Percentiles rank a stretch among this genome's conserved stretches.
Evolutionary conservation across 2,797 vertebrate species (phyloP).

Genomic region (Sphaeramia orbicularis): DNA sequence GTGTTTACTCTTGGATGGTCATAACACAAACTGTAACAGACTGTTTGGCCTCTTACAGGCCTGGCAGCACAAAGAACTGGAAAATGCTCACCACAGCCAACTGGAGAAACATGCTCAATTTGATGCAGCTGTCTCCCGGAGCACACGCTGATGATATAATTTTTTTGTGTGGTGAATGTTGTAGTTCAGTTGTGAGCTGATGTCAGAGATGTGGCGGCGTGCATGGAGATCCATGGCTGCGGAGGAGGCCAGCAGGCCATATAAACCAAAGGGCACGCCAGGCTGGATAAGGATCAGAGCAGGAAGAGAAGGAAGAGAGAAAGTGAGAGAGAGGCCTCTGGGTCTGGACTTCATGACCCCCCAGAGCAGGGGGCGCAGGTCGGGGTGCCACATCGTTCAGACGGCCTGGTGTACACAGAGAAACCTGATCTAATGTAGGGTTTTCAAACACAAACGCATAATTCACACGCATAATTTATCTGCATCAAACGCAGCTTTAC

Average conservation of each 20-base stretch:
- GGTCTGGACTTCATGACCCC: slow-evolving; percentile 66
- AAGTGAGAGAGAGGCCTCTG: slow-evolving; percentile 66
- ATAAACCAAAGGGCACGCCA: slow-evolving; percentile 85
- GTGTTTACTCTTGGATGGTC: slow-evolving; percentile 38
- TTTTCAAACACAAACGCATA: slow-evolving; percentile 34
- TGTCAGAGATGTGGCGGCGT: slow-evolving; percentile 42
- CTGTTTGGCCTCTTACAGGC: slow-evolving; percentile 32
- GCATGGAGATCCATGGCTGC: slow-evolving; percentile 32
- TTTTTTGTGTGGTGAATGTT: slow-evolving; percentile 53
- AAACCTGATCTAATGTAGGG: slow-evolving; percentile 83
- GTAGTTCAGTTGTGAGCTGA: slow-evolving; percentile 33
- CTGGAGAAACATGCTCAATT: slow-evolving; percentile 69
- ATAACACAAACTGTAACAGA: slow-evolving; percentile 32
- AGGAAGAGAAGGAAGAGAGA: slow-evolving; percentile 50
- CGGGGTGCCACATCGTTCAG: slow-evolving; percentile 75
- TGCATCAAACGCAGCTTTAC: background rate
- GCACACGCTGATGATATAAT: slow-evolving; percentile 62
- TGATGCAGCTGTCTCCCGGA: slow-evolving; percentile 67
- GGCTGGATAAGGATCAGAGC: slow-evolving; percentile 79
- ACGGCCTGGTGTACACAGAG: slow-evolving; percentile 77
- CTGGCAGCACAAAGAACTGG: slow-evolving; percentile 45
- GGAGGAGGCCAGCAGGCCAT: slow-evolving; percentile 63
- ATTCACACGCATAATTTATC: background rate
- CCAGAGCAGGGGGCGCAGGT: slow-evolving; percentile 62
- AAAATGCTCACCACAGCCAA: slow-evolving; percentile 59